Conservation (phyloP, 2,888 invertebrate species). For the Synergus laeviventris region DNA sequence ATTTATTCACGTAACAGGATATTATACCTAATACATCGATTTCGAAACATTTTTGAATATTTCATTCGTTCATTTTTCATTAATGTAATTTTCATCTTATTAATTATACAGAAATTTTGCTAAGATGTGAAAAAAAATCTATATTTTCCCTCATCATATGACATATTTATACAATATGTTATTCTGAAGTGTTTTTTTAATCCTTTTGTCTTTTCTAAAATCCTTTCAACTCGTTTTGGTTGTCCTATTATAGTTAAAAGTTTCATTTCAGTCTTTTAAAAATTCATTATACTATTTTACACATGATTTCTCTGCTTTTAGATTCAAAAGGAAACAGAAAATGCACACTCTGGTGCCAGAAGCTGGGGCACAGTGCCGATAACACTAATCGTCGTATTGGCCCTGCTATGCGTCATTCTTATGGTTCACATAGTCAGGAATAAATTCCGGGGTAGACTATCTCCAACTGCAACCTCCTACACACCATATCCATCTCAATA, state of each 20-base stretch:
- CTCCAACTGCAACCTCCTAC: constrained; percentile 62
- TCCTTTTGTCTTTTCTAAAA: too few species aligned
- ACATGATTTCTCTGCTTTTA: constrained; percentile 3
- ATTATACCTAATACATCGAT: not conserved
- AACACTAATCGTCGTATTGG: constrained; percentile 66
- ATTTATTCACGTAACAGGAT: constrained; percentile 7
- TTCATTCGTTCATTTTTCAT: not conserved
- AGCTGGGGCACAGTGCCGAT: constrained; percentile 71
- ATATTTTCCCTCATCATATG: too few species aligned
- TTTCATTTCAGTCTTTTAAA: not conserved
- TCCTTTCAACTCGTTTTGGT: too few species aligned
- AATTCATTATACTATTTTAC: not conserved
- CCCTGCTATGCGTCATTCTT: constrained; percentile 65
- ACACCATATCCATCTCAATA: constrained; percentile 68
- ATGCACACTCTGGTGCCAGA: constrained; percentile 51
- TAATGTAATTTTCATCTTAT: constrained; percentile 3
- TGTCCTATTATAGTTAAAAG: too few species aligned
- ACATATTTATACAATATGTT: too few species aligned
- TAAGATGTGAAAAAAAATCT: not conserved
- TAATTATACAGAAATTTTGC: not conserved
- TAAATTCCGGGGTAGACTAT: constrained; percentile 68
- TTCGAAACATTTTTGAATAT: not conserved
- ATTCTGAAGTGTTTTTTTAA: too few species aligned
- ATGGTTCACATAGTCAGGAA: constrained; percentile 67
- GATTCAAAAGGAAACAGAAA: constrained; percentile 35